Percentiles rank a stretch among this genome's conserved stretches.
Evolutionary conservation across 1,140 invertebrate genomes (phyloP).

Genomic region (Dryas iulia): DNA sequence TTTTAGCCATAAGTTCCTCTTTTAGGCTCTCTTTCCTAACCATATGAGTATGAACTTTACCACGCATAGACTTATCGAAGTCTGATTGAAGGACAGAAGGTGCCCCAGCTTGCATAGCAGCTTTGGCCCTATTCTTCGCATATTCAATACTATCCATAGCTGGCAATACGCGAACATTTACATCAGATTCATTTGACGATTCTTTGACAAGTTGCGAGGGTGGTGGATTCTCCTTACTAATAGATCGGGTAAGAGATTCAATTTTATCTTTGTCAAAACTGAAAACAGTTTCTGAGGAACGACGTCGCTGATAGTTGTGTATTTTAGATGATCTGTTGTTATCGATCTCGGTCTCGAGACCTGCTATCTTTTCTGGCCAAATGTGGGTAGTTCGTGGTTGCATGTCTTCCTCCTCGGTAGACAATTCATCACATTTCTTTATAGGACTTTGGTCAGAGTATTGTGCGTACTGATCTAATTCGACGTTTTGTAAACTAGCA

Average conservation of each 20-base stretch:
- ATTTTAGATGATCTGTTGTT: constrained; percentile 70
- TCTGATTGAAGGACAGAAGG: constrained; percentile 79
- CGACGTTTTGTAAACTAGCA: constrained; percentile 84
- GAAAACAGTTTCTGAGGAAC: constrained; percentile 84
- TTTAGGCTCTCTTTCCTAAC: constrained; percentile 81
- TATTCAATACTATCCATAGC: constrained; percentile 82
- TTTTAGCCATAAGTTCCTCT: constrained; percentile 83
- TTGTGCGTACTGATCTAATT: constrained; percentile 82
- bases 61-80: constrained; percentile 81
- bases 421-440: constrained; percentile 64
- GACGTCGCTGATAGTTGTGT: constrained; percentile 72
- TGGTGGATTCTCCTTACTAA: constrained; percentile 65
- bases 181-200: constrained; percentile 81
- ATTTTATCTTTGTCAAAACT: constrained; percentile 87
- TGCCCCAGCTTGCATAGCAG: constrained; percentile 53
- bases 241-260: constrained; percentile 83
- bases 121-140: constrained; percentile 75
- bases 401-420: constrained; percentile 69
- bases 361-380: constrained; percentile 81
- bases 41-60: constrained; percentile 79
- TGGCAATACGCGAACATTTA: constrained; percentile 73
- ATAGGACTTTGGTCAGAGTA: constrained; percentile 68
- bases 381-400: constrained; percentile 76
- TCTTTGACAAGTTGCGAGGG: constrained; percentile 73
- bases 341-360: constrained; percentile 79